phyloP scores from a whole-genome alignment of 2,797 vertebrate genomes.

The Discoglossus pictus region DNA sequence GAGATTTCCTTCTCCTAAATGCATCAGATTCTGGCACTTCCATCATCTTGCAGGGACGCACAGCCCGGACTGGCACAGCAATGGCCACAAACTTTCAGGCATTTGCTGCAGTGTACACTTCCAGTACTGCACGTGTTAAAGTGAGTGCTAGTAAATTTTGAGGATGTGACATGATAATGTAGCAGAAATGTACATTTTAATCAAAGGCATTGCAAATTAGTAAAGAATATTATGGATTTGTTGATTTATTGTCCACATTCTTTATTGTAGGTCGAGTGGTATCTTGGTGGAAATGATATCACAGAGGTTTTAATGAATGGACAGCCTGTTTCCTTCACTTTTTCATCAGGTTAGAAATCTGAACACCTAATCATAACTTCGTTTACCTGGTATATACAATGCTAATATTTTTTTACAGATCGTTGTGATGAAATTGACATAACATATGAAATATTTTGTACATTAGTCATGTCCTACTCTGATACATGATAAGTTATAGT shows the following conservation, averaged over 20 bases:
- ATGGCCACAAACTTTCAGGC: slow-evolving; percentile 70
- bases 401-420: too few relatives aligned
- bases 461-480: too few relatives aligned
- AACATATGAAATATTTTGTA: too few relatives aligned
- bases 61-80: slow-evolving; percentile 53
- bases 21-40: slow-evolving; percentile 50
- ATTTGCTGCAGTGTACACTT: slow-evolving; percentile 63
- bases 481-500: too few relatives aligned
- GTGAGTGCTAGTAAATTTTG: slow-evolving; percentile 61
- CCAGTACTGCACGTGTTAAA: slow-evolving; percentile 45
- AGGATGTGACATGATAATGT: too few relatives aligned
- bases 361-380: too few relatives aligned
- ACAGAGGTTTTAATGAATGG: slow-evolving; percentile 4
- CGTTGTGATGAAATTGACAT: too few relatives aligned
- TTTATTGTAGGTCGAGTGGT: slow-evolving; percentile 38
- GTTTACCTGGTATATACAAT: too few relatives aligned
- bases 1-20: slow-evolving; percentile 66
- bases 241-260: background rate
- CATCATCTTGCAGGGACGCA: slow-evolving; percentile 66
- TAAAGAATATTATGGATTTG: too few relatives aligned
- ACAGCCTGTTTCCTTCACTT: slow-evolving; percentile 10
- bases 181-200: too few relatives aligned
- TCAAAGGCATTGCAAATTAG: too few relatives aligned
- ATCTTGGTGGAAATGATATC: slow-evolving; percentile 1
- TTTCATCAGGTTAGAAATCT: slow-evolving; percentile 25